Percentiles rank a stretch among this genome's conserved stretches.
These are phyloP conservation scores for Cryptomyrus ogoouensis DNA, from an alignment of 2,113 vertebrate genomes.

Conservation along the genomic window DNA sequence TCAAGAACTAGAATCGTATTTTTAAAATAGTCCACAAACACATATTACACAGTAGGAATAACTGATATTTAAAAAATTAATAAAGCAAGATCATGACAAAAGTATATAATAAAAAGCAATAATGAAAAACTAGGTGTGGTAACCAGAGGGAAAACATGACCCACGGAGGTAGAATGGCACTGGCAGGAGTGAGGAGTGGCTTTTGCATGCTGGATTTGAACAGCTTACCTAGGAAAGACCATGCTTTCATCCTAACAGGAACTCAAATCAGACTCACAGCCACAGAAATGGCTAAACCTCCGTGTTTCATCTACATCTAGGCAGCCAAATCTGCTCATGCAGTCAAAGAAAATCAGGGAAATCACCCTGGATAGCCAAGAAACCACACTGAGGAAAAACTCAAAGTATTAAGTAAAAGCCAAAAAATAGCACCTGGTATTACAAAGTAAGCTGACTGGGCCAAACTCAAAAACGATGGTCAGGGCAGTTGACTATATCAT, in stretches of 20 bases:
- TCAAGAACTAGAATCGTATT: background rate
- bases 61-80: background rate
- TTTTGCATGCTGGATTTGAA: background rate
- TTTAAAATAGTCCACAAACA: background rate
- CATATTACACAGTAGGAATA: background rate
- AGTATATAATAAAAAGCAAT: background rate
- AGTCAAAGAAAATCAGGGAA: background rate
- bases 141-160: background rate
- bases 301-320: background rate
- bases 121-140: background rate
- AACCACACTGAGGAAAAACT: background rate
- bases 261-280: background rate
- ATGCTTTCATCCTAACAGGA: background rate
- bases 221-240: background rate
- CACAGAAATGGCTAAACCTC: background rate
- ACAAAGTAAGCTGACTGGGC: background rate
- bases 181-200: background rate
- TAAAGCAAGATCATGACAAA: background rate
- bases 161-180: background rate
- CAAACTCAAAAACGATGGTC: slow-evolving; percentile 44
- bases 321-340: background rate
- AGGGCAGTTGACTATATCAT: slow-evolving; percentile 50
- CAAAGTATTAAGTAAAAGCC: background rate
- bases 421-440: background rate
- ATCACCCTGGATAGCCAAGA: background rate